Conservation (phyloP, 2,888 invertebrate species). For the Brachyptera putata region DNA sequence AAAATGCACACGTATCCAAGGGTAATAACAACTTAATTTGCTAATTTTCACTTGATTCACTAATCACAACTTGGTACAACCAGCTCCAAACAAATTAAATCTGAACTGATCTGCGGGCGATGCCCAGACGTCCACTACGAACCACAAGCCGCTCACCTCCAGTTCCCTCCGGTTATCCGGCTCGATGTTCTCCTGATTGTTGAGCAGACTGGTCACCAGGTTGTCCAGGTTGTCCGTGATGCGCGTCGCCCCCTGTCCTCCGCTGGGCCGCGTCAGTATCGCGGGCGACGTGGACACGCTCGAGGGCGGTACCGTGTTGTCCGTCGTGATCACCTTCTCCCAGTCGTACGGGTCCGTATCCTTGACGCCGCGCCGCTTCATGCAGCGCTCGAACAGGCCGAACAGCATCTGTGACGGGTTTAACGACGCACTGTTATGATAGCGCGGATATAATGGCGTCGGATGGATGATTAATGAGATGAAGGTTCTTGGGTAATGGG, state of each 20-base stretch:
- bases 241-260: constrained; percentile 37
- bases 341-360: constrained; percentile 93
- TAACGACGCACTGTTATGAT: too few relatives aligned
- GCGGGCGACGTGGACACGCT: constrained; percentile 36
- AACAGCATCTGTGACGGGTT: constrained; percentile 67
- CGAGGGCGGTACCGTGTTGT: constrained; percentile 33
- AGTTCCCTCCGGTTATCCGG: constrained; percentile 55
- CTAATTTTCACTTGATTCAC: too few relatives aligned
- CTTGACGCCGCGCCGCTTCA: constrained; percentile 86
- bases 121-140: too few relatives aligned
- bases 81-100: too few relatives aligned
- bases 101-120: too few relatives aligned
- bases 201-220: constrained; percentile 46
- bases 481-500: too few relatives aligned
- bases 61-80: too few relatives aligned
- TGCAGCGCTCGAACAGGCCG: constrained; percentile 83
- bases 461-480: too few relatives aligned
- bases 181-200: constrained; percentile 66
- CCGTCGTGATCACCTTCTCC: constrained; percentile 60
- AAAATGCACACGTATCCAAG: too few relatives aligned
- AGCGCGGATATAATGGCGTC: too few relatives aligned
- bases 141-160: too few relatives aligned
- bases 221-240: constrained; percentile 45
- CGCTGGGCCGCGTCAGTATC: constrained; percentile 40
- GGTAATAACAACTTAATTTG: too few relatives aligned